Base-by-base conservation (phyloP, 2,797 vertebrate genomes). In the Argya squamiceps region DNA sequence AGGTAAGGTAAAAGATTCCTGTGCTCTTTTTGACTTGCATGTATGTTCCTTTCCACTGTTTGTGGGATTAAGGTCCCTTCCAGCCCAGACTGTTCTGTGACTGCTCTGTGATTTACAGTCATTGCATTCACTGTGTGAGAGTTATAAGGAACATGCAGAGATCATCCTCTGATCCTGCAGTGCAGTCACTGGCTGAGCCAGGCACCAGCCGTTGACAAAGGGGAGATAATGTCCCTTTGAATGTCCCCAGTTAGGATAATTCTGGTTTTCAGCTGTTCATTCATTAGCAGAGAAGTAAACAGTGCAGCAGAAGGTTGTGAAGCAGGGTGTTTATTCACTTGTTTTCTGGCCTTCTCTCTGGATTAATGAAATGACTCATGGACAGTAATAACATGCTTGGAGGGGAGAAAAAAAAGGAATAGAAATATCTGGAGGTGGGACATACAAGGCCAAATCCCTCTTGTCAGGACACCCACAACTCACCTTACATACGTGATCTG, bases 361-460 rank as follows among this genome's bases (percentile, higher is more conserved):
- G 90, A 93, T 95, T 95, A 97, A 95, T 95, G 88, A 84, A 95
- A 75, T 97, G 95, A 97, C 64, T 97, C 94, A 97, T 34, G 87
- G 87, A 22, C 71, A 84, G 92, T 70, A 96, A 95, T 91, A 93
- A 87, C 43, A 37, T 63, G 53, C 64, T 84, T 21, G 12, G 75
- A 71, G n/a, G n/a, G 30, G 8, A 2, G 12, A 46, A 17, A 29
- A 32, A 26, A 64, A 22, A 15, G 19, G 67, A 73, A 22, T 11
- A 67, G 67, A 89, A 69, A 53, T n/a, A 86, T 21, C 62, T 46
- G 76, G 82, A 89, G 69, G 78, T 95, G 82, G 92, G 50, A 95
- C 58, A 44, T 67, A 30, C 4, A 76, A 87, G 70, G 77, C 78
- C 76, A 83, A 30, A 39, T 83, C 14, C 68, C 88, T 83, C 88